These are phyloP conservation scores for Acyrthosiphon pisum DNA, from an alignment of 1,140 invertebrate genomes.

Conservation along the genomic window DNA sequence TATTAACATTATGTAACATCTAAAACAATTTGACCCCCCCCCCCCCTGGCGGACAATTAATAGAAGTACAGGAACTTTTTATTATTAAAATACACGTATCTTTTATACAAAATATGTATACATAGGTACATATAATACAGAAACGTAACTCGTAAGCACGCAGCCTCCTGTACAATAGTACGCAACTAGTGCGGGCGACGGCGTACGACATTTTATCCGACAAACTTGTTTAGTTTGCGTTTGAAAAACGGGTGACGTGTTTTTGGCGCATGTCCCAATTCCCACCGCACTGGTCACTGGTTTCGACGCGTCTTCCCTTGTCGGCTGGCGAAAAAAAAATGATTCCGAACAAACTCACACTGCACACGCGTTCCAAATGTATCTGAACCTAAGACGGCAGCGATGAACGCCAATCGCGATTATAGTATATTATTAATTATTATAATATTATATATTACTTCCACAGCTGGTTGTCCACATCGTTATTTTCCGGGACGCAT, in stretches of 20 bases:
- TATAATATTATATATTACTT: not conserved
- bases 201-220: not conserved
- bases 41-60: not conserved
- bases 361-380: not conserved
- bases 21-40: not conserved
- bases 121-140: no score
- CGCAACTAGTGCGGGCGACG: no score
- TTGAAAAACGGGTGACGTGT: not conserved
- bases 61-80: not conserved
- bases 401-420: not conserved
- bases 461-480: not conserved
- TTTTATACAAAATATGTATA: not conserved
- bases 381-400: not conserved
- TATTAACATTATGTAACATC: not conserved
- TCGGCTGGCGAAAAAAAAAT: not conserved
- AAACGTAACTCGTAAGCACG: not conserved
- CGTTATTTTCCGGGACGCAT: not conserved
- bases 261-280: constrained; percentile 18
- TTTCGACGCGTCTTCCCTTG: not conserved
- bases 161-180: not conserved
- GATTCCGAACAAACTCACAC: not conserved
- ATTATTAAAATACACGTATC: no score
- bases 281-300: not conserved
- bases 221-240: not conserved
- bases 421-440: not conserved